Base-by-base conservation (phyloP, 2,888 invertebrate species). In the Octonoba sinensis region DNA sequence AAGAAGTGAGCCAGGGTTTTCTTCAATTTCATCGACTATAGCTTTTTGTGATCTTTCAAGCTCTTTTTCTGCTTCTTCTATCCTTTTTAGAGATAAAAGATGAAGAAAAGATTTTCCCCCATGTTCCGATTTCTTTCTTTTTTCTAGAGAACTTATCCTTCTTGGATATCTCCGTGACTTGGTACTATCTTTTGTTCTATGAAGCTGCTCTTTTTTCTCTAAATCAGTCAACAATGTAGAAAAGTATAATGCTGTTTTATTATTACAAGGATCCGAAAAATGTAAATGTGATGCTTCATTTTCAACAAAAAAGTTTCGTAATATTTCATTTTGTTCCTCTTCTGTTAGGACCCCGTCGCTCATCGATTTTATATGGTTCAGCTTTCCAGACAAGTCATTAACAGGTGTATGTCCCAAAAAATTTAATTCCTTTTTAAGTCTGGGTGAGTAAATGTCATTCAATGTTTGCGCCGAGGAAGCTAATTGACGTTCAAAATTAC, bases 1-100 rank as follows among this genome's bases (percentile, higher is more conserved):
- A 20, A 85, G 60, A 22, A 85, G 77, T 27, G 85, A 84, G 15
- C 79, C 77, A 24, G 73, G 46, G 47, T 64, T 71, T 27, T 72
- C 70, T 49, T 72, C 79, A 46, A 54, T 49, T 20, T 36, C 60
- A 20, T 66, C 49, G 18, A 12, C n/a, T 6, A 27, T 11, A 1
- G 51, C 54, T 54, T 51, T 60, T 73, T 69, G 66, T 13, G 36
- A 49, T 67, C 59, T 79, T 46, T 79, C 67, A 13, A 79, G 66
- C 62, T 79, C 79, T 69, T 79, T 79, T 54, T 79, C 73, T 16
- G 79, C 79, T 67, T 79, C 79, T 73, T 79, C 67, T 62, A 79
- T 79, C 62, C 73, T 67, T 27, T 79, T 79, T 47, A 79, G 47
- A 11, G 79, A 47, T 20, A 79, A 67, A 60, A 79, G 67, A 27